phyloP scores from a whole-genome alignment of 2,888 invertebrate genomes.

The Tetheella fluctuosa region DNA sequence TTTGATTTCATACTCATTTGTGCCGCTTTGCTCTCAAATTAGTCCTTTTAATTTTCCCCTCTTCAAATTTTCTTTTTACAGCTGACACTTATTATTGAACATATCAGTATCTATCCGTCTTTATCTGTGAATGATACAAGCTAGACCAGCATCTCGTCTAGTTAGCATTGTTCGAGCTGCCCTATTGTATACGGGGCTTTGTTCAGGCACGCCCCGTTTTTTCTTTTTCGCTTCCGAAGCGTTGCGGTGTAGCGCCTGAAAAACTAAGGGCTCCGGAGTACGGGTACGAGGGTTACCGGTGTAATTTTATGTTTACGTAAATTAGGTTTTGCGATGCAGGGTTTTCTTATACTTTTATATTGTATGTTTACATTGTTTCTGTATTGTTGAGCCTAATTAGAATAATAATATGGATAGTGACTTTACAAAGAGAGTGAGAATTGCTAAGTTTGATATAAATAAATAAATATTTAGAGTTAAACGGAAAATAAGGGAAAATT shows the following conservation, averaged over 20 bases:
- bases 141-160: conserved; percentile 50
- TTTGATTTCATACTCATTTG: not conserved
- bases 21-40: not conserved
- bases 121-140: conserved; percentile 78
- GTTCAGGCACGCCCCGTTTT: conserved; percentile 79
- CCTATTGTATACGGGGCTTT: conserved; percentile 75
- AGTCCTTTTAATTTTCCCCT: not conserved
- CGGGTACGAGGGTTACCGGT: conserved; percentile 33
- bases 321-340: conserved; percentile 22
- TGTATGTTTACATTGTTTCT: not conserved
- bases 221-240: conserved; percentile 74
- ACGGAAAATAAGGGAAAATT: no score
- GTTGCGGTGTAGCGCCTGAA: conserved; percentile 39
- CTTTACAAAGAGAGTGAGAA: no score
- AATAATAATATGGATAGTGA: not conserved
- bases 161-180: conserved; percentile 77
- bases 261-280: conserved; percentile 19
- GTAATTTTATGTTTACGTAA: conserved; percentile 45
- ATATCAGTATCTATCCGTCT: conserved; percentile 58
- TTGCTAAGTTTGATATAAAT: no score
- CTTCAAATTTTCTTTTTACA: conserved; percentile 10
- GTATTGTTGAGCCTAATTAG: not conserved
- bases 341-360: not conserved
- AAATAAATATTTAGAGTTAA: no score
- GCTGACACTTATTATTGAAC: conserved; percentile 28